A percentile compares a stretch with the other conserved stretches of the same genome.
phyloP scores from a whole-genome alignment of 2,113 vertebrate species.

The Cochlearius cochlearius region DNA sequence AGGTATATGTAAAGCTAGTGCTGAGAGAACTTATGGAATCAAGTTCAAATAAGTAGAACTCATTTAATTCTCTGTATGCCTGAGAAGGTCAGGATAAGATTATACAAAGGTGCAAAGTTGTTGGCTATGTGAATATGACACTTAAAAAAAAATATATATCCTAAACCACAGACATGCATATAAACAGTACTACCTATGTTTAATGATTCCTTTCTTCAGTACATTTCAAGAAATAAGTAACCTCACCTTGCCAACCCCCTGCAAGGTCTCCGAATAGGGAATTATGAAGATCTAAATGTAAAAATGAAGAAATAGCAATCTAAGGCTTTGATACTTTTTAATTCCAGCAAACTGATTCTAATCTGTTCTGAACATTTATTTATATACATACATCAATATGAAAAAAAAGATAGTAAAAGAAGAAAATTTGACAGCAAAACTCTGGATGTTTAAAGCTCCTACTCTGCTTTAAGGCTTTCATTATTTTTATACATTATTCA shows the following conservation, averaged over 20 bases:
- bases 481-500: slow-evolving; percentile 62
- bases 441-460: slow-evolving; percentile 45
- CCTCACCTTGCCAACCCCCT: not conserved
- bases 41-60: not conserved
- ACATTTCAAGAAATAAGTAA: not conserved
- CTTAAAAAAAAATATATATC: not conserved
- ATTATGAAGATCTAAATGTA: not conserved
- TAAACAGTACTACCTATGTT: not conserved
- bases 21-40: not conserved
- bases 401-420: not conserved
- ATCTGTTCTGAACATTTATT: slow-evolving; percentile 12
- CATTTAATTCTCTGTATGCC: not conserved
- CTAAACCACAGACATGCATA: not conserved
- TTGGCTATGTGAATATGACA: not conserved
- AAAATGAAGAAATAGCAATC: not conserved
- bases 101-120: not conserved
- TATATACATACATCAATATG: not conserved
- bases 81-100: not conserved
- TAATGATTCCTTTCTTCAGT: not conserved
- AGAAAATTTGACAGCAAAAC: not conserved
- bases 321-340: not conserved
- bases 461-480: slow-evolving; percentile 38
- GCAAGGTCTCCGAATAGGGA: not conserved
- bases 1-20: not conserved
- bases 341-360: not conserved